Evolutionary conservation across 2,888 invertebrate genomes (phyloP).

Genomic region (Antheraea yamamai): DNA sequence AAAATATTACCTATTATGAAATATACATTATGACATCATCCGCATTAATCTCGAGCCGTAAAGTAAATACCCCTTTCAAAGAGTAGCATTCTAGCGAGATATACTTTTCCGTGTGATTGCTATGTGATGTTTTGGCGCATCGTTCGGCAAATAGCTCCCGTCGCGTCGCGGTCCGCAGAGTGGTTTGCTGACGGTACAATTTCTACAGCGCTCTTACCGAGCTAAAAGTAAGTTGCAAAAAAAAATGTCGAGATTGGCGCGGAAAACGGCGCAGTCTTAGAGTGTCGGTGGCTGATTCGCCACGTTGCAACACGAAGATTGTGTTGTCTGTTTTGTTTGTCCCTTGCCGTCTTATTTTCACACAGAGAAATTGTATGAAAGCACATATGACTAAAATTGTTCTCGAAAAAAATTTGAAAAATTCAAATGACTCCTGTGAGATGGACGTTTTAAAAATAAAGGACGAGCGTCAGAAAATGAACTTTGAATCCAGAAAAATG

Average conservation of each 20-base stretch:
- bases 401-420: slow-evolving; percentile 47
- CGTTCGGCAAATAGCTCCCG: slow-evolving; percentile 75
- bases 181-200: slow-evolving; percentile 72
- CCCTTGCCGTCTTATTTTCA: slow-evolving; percentile 76
- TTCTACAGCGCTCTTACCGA: slow-evolving; percentile 56
- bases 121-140: slow-evolving; percentile 79
- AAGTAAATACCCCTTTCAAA: slow-evolving; percentile 73
- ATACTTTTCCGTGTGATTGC: slow-evolving; percentile 78
- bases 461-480: slow-evolving; percentile 42
- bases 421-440: slow-evolving; percentile 36
- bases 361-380: slow-evolving; percentile 68
- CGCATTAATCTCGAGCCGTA: slow-evolving; percentile 62
- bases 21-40: slow-evolving; percentile 71
- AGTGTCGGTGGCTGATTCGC: slow-evolving; percentile 73
- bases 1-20: slow-evolving; percentile 65
- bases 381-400: slow-evolving; percentile 63
- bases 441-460: slow-evolving; percentile 38
- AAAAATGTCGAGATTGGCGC: slow-evolving; percentile 75
- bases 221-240: slow-evolving; percentile 57
- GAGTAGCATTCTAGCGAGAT: slow-evolving; percentile 71
- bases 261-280: slow-evolving; percentile 65
- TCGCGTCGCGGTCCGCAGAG: slow-evolving; percentile 74
- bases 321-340: slow-evolving; percentile 76
- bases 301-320: slow-evolving; percentile 77
- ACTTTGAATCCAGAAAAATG: slow-evolving; percentile 42